Base-by-base conservation (phyloP, 2,888 invertebrate species). In the Caenorhabditis wallacei region DNA sequence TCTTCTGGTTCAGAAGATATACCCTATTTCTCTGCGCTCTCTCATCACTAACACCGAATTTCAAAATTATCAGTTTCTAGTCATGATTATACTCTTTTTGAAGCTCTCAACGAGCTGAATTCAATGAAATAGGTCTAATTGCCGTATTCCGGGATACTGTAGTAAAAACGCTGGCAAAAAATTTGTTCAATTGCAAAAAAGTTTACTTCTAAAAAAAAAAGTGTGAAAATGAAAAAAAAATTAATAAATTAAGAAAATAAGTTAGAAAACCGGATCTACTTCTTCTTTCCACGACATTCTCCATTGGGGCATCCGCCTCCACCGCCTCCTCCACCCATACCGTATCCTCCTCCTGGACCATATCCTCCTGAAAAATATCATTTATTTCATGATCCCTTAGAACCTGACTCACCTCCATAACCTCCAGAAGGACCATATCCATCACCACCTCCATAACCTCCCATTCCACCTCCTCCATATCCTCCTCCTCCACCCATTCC, bases 291-390 rank as follows among this genome's bases (percentile, higher is more conserved):
- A 22, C 84, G 72, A 59, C 79, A 81, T 53, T 81, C 84, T 74
- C 84, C 85, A 37, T 82, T 83, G 10, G 82, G 82, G 30, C 85
- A 82, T 66, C 83, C 83, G 13, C 83, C 82, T 37, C 81, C 82
- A 46, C 82, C 85, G 37, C 82, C 82, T 4, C 74, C 80, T 22
- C 83, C 30, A 30, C 30, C 83, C 69, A 75, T 75, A 37, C 79
- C 79, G 79, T 71, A 70, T 30, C 78, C 82, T 22, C 82, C 82
- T 16, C 76, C 61, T 54, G 75, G 75, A 24, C 76, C 76, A 66
- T 76, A 78, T 16, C 84, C 84, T n/a, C 75, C 76, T 71, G 72
- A 8, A n/a, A 57, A 35, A 26, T 0, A 5, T 40, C 11, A 8
- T 30, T 30, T 5, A 30, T 30, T 30, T 8, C 8, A 30, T 30